Conservation (phyloP, 2,797 vertebrate species). For the Etheostoma perlongum region DNA sequence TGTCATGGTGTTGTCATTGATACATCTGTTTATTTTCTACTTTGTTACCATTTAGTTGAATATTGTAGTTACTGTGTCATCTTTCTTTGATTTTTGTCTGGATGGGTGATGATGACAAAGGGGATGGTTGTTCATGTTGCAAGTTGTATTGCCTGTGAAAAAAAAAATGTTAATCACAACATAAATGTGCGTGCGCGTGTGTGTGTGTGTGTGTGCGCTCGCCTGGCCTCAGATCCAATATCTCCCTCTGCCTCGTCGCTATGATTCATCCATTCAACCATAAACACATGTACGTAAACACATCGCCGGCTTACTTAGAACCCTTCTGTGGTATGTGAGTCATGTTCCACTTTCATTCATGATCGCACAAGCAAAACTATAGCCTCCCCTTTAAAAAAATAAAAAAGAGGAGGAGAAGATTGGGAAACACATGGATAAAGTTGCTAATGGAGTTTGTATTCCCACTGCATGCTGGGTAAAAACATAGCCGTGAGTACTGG, state of each 20-base stretch:
- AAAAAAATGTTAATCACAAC: no score
- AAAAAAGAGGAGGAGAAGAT: constrained; percentile 12
- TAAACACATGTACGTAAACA: constrained; percentile 40
- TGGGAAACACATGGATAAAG: background rate
- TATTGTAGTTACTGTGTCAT: no score
- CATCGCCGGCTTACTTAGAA: constrained; percentile 22
- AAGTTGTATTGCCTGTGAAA: no score
- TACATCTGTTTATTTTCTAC: no score
- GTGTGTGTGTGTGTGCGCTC: no score
- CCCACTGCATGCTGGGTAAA: constrained; percentile 12
- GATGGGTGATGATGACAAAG: no score
- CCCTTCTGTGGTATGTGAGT: constrained; percentile 49
- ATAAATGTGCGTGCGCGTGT: no score
- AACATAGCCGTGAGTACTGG: constrained; percentile 36
- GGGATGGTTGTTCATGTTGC: no score
- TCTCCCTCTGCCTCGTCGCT: constrained; percentile 34
- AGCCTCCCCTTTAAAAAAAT: background rate
- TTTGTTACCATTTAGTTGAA: no score
- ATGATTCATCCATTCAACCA: constrained; percentile 64
- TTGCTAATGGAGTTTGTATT: constrained; percentile 6
- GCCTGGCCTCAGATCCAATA: constrained; percentile 7
- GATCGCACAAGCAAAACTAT: constrained; percentile 11
- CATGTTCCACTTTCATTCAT: constrained; percentile 71
- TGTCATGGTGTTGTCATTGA: no score
- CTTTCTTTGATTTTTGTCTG: no score